These are phyloP conservation scores for Mastomys coucha DNA, from an alignment of 2,113 vertebrate genomes.

Conservation along the genomic window DNA sequence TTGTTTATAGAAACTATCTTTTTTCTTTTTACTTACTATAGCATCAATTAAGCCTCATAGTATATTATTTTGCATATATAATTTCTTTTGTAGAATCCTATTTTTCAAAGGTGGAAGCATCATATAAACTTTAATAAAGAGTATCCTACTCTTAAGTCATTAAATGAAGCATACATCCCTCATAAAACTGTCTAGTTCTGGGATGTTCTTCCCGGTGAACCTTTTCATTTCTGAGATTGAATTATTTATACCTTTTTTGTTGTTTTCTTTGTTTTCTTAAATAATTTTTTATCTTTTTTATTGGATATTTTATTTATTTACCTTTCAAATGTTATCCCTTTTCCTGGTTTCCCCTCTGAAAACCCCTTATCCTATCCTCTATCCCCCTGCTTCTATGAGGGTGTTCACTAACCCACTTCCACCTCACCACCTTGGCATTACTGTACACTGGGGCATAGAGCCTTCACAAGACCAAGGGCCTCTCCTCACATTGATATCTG, in stretches of 20 bases:
- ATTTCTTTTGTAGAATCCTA: constrained; percentile 21
- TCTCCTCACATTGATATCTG: no score
- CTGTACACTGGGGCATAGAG: no score
- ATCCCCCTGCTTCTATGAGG: no score
- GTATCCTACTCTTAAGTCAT: constrained; percentile 1
- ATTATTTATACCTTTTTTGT: not conserved
- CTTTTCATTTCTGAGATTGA: not conserved
- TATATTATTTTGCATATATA: not conserved
- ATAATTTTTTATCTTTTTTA: no score
- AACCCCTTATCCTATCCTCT: no score
- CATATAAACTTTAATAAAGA: not conserved
- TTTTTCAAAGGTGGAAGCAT: constrained; percentile 1
- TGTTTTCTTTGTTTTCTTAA: not conserved
- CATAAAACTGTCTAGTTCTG: not conserved
- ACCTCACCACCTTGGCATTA: no score
- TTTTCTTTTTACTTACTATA: not conserved
- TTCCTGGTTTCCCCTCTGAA: no score
- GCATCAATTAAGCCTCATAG: constrained; percentile 15
- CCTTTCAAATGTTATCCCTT: no score
- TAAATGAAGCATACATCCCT: not conserved
- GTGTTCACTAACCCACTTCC: no score
- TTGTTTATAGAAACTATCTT: constrained; percentile 31
- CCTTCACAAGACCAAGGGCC: no score
- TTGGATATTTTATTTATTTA: no score
- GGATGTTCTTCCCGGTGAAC: not conserved